Evolutionary conservation across 2,113 vertebrate genomes (phyloP), one percentile per base, ranked within the genome.

Genomic region (Leptodactylus fuscus): DNA sequence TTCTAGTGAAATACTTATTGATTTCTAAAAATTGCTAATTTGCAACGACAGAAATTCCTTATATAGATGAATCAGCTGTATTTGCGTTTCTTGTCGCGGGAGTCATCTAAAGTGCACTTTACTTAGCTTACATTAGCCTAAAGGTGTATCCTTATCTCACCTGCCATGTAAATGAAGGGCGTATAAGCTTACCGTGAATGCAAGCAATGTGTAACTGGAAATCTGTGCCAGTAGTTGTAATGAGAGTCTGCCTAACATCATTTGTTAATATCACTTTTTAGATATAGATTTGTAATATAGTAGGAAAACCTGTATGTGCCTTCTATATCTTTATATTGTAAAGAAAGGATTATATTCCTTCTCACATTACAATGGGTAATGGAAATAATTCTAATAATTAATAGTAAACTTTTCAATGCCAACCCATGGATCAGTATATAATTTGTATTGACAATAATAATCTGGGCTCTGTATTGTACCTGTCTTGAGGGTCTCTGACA

Each of bases 91-190:
- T 49, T 49, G 48, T 9, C 24, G 8, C n/a, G n/a, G 46, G 13
- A 32, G 44, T 3, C 24, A 51, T 49, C 27, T 76, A 27, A 32
- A 76, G 73, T 76, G 73, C 73, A 51, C 73, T 80, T 55, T 85
- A 69, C 67, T 78, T 51, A 41, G 53, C 22, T 55, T 69, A 55
- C 34, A 44, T 70, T 79, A 69, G 74, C 51, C 58, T 67, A 51
- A 67, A 85, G 75, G 83, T 76, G 71, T 79, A 48, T 38, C 83
- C 62, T 69, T 67, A 71, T 85, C 83, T 80, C 46, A 70, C 22
- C 44, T 27, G 73, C 9, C 32, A 58, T 85, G 34, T 85, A 80
- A 85, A 60, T 53, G 34, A 62, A 11, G 74, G 83, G 75, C 55
- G 83, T 58, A 34, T 7, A 44, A 65, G 36, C 51, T 44, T 85